Evolutionary conservation across 2,797 vertebrate genomes (phyloP).

Genomic region (Acomys russatus): DNA sequence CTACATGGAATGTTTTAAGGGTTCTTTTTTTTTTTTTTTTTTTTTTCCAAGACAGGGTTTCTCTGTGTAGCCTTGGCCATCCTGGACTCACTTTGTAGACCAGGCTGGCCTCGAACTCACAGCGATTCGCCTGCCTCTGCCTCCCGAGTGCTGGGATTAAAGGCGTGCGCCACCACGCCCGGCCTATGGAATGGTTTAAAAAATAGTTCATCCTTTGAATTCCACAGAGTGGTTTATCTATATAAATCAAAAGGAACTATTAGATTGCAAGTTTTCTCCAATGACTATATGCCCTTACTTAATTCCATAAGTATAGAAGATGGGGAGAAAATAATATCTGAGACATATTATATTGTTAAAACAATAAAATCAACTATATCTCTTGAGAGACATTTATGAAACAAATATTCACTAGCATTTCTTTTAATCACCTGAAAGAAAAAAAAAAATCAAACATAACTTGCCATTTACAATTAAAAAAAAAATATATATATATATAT

Average conservation of each 20-base stretch:
- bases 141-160: too few relatives aligned
- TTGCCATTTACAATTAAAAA: slow-evolving; percentile 74
- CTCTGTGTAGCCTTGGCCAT: too few relatives aligned
- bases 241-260: slow-evolving; percentile 56
- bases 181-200: slow-evolving; percentile 57
- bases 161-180: too few relatives aligned
- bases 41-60: too few relatives aligned
- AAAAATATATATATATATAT: not conserved
- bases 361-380: slow-evolving; percentile 58
- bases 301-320: slow-evolving; percentile 53
- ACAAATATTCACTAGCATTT: slow-evolving; percentile 48
- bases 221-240: slow-evolving; percentile 22
- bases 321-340: slow-evolving; percentile 34
- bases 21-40: too few relatives aligned
- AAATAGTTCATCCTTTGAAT: slow-evolving; percentile 51
- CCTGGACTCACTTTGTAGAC: too few relatives aligned
- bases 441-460: slow-evolving; percentile 56
- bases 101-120: too few relatives aligned
- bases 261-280: slow-evolving; percentile 41
- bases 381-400: slow-evolving; percentile 54
- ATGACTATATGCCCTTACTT: slow-evolving; percentile 2
- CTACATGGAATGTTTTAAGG: slow-evolving; percentile 48
- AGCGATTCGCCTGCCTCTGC: too few relatives aligned
- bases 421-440: slow-evolving; percentile 50
- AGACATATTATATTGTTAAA: slow-evolving; percentile 56